phyloP scores from a whole-genome alignment of 30 jellyfish, hydroid and myxozoan species.

The Morbakka virulenta region DNA sequence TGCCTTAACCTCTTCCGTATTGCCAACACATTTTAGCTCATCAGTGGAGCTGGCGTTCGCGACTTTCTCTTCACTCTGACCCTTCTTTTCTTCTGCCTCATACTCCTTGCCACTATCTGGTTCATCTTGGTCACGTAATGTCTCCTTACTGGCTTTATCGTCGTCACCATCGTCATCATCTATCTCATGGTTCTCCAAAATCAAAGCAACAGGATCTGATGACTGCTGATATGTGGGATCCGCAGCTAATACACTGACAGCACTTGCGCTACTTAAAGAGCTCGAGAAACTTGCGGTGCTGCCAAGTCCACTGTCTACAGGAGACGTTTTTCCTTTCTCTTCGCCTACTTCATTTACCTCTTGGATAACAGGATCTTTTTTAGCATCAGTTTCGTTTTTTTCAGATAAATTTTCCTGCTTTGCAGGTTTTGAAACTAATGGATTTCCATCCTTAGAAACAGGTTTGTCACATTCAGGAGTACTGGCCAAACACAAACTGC shows the following conservation, averaged over 20 bases:
- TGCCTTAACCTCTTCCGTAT: not conserved
- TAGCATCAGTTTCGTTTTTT: not conserved
- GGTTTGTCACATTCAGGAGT: conserved; percentile 20
- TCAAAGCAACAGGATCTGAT: too few species aligned
- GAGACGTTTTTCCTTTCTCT: conserved; percentile 39
- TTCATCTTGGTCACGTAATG: not conserved
- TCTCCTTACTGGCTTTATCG: not conserved
- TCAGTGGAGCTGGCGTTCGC: not conserved
- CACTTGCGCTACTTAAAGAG: not conserved
- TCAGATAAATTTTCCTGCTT: not conserved
- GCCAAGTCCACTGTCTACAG: conserved; percentile 79
- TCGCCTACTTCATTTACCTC: conserved; percentile 8
- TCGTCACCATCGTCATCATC: not conserved
- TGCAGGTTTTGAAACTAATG: conserved; percentile 1
- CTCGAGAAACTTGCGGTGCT: conserved; percentile 69
- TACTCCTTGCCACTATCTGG: not conserved
- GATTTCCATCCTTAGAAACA: conserved; percentile 11
- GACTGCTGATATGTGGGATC: not conserved
- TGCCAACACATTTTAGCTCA: not conserved
- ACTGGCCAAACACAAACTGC: conserved; percentile 70
- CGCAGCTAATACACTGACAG: not conserved
- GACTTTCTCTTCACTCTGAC: not conserved
- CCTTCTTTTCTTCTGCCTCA: not conserved
- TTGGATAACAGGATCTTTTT: not conserved
- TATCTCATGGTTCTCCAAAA: not conserved